phyloP scores from a whole-genome alignment of 2,113 vertebrate species.

The Arvicanthis niloticus region DNA sequence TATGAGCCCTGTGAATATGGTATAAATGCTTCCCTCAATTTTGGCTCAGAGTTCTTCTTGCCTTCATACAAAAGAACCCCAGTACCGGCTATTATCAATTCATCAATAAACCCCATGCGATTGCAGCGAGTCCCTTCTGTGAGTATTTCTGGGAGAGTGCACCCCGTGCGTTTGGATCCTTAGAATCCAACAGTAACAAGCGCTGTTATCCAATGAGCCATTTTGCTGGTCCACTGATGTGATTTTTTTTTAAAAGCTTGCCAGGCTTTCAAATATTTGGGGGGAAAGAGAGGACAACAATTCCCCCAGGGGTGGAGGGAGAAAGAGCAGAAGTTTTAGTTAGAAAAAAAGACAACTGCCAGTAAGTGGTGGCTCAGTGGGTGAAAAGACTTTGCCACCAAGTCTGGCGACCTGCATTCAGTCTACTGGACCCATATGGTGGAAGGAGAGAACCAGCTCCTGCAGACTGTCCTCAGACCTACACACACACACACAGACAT shows the following conservation, averaged over 20 bases:
- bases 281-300: constrained; percentile 33
- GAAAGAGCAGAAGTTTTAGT: constrained; percentile 77
- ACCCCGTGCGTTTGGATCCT: too few relatives aligned
- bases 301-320: neutral
- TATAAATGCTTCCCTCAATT: too few relatives aligned
- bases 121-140: too few relatives aligned
- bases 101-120: too few relatives aligned
- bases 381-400: too few relatives aligned
- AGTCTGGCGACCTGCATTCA: neutral
- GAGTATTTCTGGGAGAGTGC: too few relatives aligned
- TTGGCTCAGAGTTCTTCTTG: too few relatives aligned
- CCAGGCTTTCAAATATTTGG: constrained; percentile 36
- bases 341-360: constrained; percentile 34
- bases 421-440: neutral
- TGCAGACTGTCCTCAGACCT: neutral
- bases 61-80: too few relatives aligned
- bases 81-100: too few relatives aligned
- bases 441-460: neutral
- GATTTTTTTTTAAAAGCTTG: neutral
- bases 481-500: neutral
- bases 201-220: neutral
- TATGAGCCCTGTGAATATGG: too few relatives aligned
- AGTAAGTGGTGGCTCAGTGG: neutral
- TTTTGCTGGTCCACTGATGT: neutral
- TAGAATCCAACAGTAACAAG: too few relatives aligned